These are phyloP conservation scores for Synanceia verrucosa DNA, from an alignment of 2,797 vertebrate genomes.

Conservation along the genomic window DNA sequence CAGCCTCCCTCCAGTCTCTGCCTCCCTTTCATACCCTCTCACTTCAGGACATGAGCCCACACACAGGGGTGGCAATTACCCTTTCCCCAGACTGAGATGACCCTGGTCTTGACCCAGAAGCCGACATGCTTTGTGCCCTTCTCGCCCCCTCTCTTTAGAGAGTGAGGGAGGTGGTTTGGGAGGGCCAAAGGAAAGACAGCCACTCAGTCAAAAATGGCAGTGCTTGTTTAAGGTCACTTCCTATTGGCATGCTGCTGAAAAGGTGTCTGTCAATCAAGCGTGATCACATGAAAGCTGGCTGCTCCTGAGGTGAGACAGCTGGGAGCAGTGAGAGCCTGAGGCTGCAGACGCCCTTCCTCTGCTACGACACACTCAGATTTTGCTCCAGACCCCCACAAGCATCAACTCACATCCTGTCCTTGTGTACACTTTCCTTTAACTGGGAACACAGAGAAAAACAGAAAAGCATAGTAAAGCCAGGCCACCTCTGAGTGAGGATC, in stretches of 20 bases:
- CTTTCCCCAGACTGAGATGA: conserved; percentile 58
- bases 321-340: conserved; percentile 53
- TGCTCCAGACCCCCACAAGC: conserved; percentile 14
- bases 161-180: conserved; percentile 15
- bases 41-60: conserved; percentile 71
- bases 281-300: conserved; percentile 67
- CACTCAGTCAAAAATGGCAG: conserved; percentile 75
- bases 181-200: conserved; percentile 44
- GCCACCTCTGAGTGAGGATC: conserved; percentile 5
- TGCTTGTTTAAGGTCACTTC: conserved; percentile 83
- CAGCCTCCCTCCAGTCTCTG: conserved; percentile 26
- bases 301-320: conserved; percentile 62
- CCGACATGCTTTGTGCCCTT: conserved; percentile 47
- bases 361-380: conserved; percentile 26
- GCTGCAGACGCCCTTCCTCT: conserved; percentile 40
- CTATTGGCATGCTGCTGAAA: conserved; percentile 71
- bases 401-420: conserved; percentile 30
- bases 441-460: conserved; percentile 6
- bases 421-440: conserved; percentile 19
- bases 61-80: conserved; percentile 74
- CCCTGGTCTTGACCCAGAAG: conserved; percentile 66
- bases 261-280: conserved; percentile 78
- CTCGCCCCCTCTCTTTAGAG: conserved; percentile 53
- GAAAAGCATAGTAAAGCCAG: background rate
- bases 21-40: conserved; percentile 39